Conservation (phyloP, 2,888 invertebrate species). For the Gortyna flavago region DNA sequence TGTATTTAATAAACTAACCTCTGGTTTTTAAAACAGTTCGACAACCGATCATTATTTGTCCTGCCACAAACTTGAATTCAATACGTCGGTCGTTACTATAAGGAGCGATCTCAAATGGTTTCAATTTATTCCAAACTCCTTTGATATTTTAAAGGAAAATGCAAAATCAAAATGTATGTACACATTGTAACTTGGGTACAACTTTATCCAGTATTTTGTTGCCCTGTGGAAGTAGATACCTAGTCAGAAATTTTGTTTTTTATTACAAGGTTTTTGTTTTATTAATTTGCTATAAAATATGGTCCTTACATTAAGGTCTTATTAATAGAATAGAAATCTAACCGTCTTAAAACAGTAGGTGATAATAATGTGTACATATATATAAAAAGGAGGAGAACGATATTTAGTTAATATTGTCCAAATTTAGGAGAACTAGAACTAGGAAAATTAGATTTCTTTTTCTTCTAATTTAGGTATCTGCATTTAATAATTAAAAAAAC, state of each 20-base stretch:
- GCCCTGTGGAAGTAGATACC: not conserved
- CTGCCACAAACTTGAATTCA: constrained; percentile 20
- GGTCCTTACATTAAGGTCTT: not conserved
- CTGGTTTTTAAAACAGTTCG: not conserved
- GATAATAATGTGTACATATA: not conserved
- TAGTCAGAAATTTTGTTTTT: no score
- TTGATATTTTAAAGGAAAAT: constrained; percentile 37
- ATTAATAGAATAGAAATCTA: not conserved
- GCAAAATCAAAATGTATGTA: constrained; percentile 13
- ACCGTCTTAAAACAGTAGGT: not conserved
- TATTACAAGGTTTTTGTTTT: not conserved
- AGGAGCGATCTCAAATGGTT: constrained; percentile 27
- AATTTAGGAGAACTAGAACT: not conserved
- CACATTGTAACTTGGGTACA: constrained; percentile 18
- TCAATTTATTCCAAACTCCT: constrained; percentile 38
- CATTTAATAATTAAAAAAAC: not conserved
- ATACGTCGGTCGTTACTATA: constrained; percentile 7
- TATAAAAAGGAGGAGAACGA: not conserved
- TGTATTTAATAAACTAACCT: not conserved
- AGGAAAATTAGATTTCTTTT: not conserved
- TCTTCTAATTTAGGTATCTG: no score
- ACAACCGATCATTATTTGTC: not conserved
- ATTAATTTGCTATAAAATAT: not conserved
- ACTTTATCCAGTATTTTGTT: not conserved
- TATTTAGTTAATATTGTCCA: not conserved